A percentile compares a stretch with the other conserved stretches of the same genome.
Evolutionary conservation across 1,140 invertebrate genomes (phyloP).

Genomic region (Cataglyphis hispanica): DNA sequence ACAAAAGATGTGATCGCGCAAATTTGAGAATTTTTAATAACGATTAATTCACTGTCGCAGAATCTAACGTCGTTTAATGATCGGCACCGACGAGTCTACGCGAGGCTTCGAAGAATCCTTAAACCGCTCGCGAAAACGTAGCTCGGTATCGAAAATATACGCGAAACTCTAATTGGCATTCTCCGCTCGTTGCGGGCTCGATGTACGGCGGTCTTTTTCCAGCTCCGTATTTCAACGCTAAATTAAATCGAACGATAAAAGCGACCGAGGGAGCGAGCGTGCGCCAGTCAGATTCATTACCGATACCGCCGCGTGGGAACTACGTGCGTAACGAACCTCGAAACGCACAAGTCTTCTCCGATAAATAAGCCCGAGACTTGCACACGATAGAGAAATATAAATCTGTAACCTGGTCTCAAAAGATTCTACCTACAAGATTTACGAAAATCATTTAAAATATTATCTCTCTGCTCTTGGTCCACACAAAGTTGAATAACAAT

Average conservation of each 20-base stretch:
- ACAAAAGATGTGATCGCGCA: not conserved
- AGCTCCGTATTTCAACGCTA: conserved; percentile 45
- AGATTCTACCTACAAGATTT: not conserved
- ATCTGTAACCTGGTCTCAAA: conserved; percentile 8
- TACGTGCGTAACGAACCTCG: conserved; percentile 49
- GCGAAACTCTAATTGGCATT: conserved; percentile 39
- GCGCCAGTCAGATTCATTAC: conserved; percentile 50
- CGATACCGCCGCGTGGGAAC: conserved; percentile 53
- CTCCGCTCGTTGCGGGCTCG: conserved; percentile 20
- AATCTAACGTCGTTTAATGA: not conserved
- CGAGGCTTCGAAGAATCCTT: not conserved
- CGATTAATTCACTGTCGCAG: not conserved
- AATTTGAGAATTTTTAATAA: not conserved
- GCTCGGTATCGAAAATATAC: not conserved
- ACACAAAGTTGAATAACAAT: not conserved
- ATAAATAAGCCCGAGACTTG: conserved; percentile 35
- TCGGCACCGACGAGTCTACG: not conserved
- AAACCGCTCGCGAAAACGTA: not conserved
- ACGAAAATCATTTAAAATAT: not conserved
- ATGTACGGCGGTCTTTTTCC: conserved; percentile 27
- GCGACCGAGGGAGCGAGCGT: conserved; percentile 22
- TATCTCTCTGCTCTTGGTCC: not conserved
- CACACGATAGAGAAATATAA: conserved; percentile 18
- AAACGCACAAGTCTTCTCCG: conserved; percentile 6
- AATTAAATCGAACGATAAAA: conserved; percentile 59